Evolutionary conservation across 1,140 invertebrate species (phyloP), one percentile per base, ranked within the genome.

Genomic region (Lordiphosa mommai): DNA sequence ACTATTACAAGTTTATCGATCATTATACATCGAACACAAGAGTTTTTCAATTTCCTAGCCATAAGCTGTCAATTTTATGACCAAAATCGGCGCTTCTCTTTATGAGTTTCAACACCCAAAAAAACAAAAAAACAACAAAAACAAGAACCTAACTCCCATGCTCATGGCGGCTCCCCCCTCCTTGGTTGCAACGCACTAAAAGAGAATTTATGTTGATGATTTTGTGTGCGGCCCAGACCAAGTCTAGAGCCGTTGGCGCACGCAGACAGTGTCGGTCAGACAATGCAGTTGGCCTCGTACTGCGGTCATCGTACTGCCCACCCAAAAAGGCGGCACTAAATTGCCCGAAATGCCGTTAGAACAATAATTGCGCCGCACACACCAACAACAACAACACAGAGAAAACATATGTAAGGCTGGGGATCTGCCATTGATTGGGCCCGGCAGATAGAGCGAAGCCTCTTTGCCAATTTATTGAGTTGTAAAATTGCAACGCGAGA

Each of bases 21-120:
- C 51, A 56, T 70, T 52, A 61, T 61, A 38, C 38, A 50, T 63
- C 53, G 36, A 34, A 57, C 55, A 66, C 14, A 14, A 33, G 32
- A 17, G 13, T 71, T 80, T 84, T 77, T 82, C 77, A 82, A 82
- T 82, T 84, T 77, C 40, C 46, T 57, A 51, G 48, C 77, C 56
- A 84, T 84, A 84, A 82, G 77, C 77, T 82, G 77, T 77, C 77
- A 82, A 77, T 82, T 82, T 82, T 84, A 82, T 84, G 58, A 59
- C 67, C 77, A 55, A 82, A 77, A 84, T 52, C 67, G 72, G 59
- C 77, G 77, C 67, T 82, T 84, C 61, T 51, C 55, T 82, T 84
- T 77, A 77, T 65, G 72, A 82, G 48, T 72, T 77, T 82, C 77
- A 69, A 77, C 72, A 84, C 67, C 77, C 77, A 72, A 77, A 72